Evolutionary conservation across 2,797 vertebrate species (phyloP).

Genomic region (Clarias pachynema): DNA sequence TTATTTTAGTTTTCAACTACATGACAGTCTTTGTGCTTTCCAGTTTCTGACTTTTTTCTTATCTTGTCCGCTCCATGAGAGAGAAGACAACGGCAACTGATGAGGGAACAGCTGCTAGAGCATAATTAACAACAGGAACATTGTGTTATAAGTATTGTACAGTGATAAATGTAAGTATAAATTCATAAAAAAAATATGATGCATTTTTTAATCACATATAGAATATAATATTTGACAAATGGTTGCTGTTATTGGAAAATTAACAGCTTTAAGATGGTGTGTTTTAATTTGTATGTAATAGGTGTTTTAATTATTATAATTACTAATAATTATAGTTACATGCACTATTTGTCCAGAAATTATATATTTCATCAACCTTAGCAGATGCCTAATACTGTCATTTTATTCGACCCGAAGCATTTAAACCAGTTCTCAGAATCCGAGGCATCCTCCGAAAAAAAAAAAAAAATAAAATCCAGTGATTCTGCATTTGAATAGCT

Average conservation of each 20-base stretch:
- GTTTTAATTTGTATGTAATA: background rate
- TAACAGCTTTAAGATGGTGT: background rate
- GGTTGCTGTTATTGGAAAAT: background rate
- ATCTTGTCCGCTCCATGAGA: background rate
- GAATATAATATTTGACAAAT: background rate
- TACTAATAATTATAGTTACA: background rate
- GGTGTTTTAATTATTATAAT: background rate
- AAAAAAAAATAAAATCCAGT: constrained; percentile 45
- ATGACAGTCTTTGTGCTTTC: background rate
- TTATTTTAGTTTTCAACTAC: background rate
- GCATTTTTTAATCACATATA: background rate
- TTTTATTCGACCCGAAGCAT: constrained; percentile 30
- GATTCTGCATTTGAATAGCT: constrained; percentile 41
- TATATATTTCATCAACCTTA: background rate
- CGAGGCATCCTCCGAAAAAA: constrained; percentile 39
- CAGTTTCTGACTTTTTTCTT: too few species aligned
- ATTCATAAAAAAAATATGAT: background rate
- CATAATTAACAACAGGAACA: background rate
- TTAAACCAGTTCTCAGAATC: constrained; percentile 32
- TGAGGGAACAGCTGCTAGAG: background rate
- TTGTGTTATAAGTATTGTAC: background rate
- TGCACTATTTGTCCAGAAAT: constrained; percentile 6
- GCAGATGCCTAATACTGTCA: background rate
- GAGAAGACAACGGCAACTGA: background rate
- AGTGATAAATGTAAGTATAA: background rate